A percentile compares a stretch with the other conserved stretches of the same genome.
Conservation (phyloP, 2,888 invertebrate genomes). For the Ashinkailepas kermadecensis region DNA sequence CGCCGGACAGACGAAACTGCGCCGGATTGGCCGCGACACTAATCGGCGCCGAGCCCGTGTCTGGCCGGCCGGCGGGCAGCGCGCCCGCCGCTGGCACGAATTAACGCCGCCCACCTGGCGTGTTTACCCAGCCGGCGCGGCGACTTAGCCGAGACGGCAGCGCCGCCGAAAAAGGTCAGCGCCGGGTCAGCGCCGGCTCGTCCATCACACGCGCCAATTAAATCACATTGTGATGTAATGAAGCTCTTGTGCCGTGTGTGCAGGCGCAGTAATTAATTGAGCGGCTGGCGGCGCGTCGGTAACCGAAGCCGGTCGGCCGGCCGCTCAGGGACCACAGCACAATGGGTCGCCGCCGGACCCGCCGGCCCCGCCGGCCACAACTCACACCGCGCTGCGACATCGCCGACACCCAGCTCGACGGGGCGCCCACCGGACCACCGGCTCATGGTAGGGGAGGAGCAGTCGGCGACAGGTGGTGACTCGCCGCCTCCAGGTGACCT, state of each 20-base stretch:
- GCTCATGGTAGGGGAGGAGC: too few relatives aligned
- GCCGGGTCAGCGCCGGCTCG: neutral
- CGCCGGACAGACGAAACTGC: neutral
- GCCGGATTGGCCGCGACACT: neutral
- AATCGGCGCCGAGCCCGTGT: neutral
- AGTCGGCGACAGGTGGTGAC: too few relatives aligned
- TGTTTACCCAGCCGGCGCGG: slow-evolving; percentile 5
- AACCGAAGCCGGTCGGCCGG: neutral
- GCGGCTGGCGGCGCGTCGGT: neutral
- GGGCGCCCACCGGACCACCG: too few relatives aligned
- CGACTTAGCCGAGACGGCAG: neutral
- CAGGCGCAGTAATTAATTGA: slow-evolving; percentile 1
- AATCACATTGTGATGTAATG: slow-evolving; percentile 19
- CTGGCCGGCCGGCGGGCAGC: neutral
- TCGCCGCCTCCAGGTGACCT: too few relatives aligned
- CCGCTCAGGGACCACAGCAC: neutral
- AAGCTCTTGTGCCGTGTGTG: neutral
- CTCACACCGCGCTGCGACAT: too few relatives aligned
- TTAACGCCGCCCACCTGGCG: neutral
- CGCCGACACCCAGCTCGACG: too few relatives aligned
- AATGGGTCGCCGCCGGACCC: too few relatives aligned
- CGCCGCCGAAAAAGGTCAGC: neutral
- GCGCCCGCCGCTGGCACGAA: neutral
- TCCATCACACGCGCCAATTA: slow-evolving; percentile 15
- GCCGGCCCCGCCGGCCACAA: too few relatives aligned